phyloP scores from a whole-genome alignment of 1,140 invertebrate species.

The Drosophila athabasca region DNA sequence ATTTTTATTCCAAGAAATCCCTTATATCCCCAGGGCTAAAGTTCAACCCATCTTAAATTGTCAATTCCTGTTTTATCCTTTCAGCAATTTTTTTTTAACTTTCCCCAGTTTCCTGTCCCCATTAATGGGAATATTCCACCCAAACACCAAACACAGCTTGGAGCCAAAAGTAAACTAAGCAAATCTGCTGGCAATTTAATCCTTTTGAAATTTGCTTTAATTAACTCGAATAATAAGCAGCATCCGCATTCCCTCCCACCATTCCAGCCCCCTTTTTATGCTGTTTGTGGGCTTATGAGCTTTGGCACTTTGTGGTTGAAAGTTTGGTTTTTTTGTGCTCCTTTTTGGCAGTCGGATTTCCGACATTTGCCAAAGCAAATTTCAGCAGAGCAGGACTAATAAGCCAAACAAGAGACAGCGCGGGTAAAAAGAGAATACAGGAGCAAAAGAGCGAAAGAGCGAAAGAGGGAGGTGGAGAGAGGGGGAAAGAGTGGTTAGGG shows the following conservation, averaged over 20 bases:
- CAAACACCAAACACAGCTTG: constrained; percentile 6
- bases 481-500: not conserved
- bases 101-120: not conserved
- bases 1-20: not conserved
- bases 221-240: constrained; percentile 73
- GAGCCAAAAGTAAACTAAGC: constrained; percentile 46
- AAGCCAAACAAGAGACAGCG: constrained; percentile 39
- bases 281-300: constrained; percentile 64
- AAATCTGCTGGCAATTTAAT: constrained; percentile 68
- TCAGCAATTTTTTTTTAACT: constrained; percentile 1
- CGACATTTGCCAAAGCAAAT: constrained; percentile 64
- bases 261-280: constrained; percentile 45
- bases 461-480: too few species aligned
- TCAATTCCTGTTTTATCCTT: constrained; percentile 9
- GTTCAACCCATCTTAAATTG: constrained; percentile 13
- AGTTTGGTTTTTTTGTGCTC: constrained; percentile 20
- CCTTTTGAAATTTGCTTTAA: constrained; percentile 77
- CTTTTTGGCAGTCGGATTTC: constrained; percentile 59
- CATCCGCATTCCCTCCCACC: constrained; percentile 22
- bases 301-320: constrained; percentile 58
- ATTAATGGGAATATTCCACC: constrained; percentile 21
- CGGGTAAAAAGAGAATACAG: not conserved
- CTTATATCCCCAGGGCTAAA: not conserved
- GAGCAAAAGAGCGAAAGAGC: too few species aligned
- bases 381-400: constrained; percentile 61